Base-by-base conservation (phyloP, 37 sponge, comb jelly and placozoan species). In the Petrosia ficiformis region DNA sequence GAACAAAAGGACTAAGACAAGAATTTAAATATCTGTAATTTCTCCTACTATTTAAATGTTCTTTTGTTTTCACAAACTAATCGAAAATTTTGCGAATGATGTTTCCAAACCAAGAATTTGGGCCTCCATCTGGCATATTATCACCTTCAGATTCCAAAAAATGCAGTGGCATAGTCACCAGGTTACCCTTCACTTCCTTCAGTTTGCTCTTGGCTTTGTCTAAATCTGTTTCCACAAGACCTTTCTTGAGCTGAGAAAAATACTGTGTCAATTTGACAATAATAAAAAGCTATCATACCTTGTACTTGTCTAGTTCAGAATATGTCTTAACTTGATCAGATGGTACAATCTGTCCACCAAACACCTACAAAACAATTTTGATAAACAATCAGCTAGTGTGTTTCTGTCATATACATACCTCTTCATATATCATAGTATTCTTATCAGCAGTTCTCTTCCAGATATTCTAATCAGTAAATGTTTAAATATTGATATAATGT, bases 101-200 rank as follows among this genome's bases (percentile, higher is more conserved):
- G n/a, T n/a, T n/a, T n/a, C n/a, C n/a, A n/a, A n/a, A n/a, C n/a
- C n/a, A n/a, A n/a, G n/a, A n/a, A n/a, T n/a, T n/a, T n/a, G n/a
- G n/a, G n/a, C n/a, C n/a, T n/a, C n/a, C n/a, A n/a, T n/a, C n/a
- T n/a, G n/a, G n/a, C n/a, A n/a, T n/a, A n/a, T n/a, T n/a, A n/a
- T n/a, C n/a, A n/a, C n/a, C n/a, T 66, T 82, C 75, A 30, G 76
- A 66, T 44, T 72, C 79, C 29, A 88, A 69, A 67, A 88, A 88
- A 3, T 48, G 42, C 30, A 71, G 67, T 29, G 89, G 89, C 63
- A 88, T 66, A 19, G 69, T 57, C 1, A 88, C 89, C 36, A 82
- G 29, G 10, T n/a, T 24, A 0, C 89, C 89, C 59, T 82, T 88
- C 3, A 82, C 39, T 58, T 39, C 22, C 3, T 24, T 19, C 74